Base-by-base conservation (phyloP, 2,797 vertebrate species). In the Pyrocephalus nanus region DNA sequence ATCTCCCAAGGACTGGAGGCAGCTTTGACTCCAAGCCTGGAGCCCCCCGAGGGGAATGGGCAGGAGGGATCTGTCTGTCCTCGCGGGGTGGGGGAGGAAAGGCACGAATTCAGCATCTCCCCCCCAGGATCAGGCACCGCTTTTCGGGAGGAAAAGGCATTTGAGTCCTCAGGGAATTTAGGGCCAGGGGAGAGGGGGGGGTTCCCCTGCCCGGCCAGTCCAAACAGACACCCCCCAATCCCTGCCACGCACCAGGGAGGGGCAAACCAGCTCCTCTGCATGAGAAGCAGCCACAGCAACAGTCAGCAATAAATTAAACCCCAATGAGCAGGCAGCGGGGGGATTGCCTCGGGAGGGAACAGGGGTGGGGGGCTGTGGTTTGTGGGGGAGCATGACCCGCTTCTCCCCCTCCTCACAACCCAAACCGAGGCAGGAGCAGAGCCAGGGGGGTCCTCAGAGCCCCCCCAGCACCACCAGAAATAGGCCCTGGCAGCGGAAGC, bases 41-140 rank as follows among this genome's bases (percentile, higher is more conserved):
- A 61, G 74, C 58, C 47, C 81, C 79, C 32, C 1, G 25, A 1
- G 2, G 42, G 14, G 1, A 11, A 3, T 12, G 7, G 62, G 76
- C 32, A 15, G 86, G 16, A 71, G 61, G 0, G 17, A 36, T 14
- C 53, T 11, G 26, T 5, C 34, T 2, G 4, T 25, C 64, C 6
- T 47, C 7, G 1, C 5, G 0, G 7, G 72, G 55, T 3, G 2
- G 5, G 5, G 76, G 81, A 47, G 18, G 64, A 21, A 13, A 13
- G 0, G 7, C 78, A 4, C 4, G 4, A 22, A 16, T 5, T 4
- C 9, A 51, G 69, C 8, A 1, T 43, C 21, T 40, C 50, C 42
- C 40, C 40, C 65, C 36, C 2, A 7, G 8, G 19, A 58, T 9
- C 2, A 18, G 55, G 51, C 76, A 73, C 25, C 2, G 1, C 30